A percentile compares a stretch with the other conserved stretches of the same genome.
These are phyloP conservation scores for Gibbula magus DNA, from an alignment of 2,888 invertebrate genomes.

Conservation along the genomic window DNA sequence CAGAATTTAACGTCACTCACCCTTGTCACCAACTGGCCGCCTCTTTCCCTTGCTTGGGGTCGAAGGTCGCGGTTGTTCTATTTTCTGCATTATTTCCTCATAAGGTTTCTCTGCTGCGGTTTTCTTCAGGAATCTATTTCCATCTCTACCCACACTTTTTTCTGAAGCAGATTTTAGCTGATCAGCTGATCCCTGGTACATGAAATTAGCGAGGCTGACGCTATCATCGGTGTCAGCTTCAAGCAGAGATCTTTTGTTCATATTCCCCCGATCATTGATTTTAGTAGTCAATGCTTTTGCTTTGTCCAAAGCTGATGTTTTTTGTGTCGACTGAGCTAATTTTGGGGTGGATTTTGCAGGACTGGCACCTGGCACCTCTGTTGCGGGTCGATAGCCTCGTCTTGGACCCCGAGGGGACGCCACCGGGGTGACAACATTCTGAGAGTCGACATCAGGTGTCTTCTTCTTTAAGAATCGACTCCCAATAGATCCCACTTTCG, in stretches of 20 bases:
- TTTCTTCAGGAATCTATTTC: constrained; percentile 42
- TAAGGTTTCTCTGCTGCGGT: constrained; percentile 29
- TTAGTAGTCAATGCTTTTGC: constrained; percentile 57
- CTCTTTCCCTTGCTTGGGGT: background rate
- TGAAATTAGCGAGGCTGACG: constrained; percentile 30
- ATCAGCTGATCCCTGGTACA: constrained; percentile 4
- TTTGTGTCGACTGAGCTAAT: constrained; percentile 37
- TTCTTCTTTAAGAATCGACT: constrained; percentile 66
- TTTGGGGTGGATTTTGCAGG: constrained; percentile 44
- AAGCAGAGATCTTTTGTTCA: constrained; percentile 37
- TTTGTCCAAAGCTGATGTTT: constrained; percentile 55
- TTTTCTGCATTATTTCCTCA: background rate
- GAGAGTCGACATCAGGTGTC: constrained; percentile 29
- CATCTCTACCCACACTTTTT: constrained; percentile 37
- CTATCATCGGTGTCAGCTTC: constrained; percentile 62
- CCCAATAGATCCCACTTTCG: constrained; percentile 40
- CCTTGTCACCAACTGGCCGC: background rate
- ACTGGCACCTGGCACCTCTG: constrained; percentile 44
- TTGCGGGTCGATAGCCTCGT: background rate
- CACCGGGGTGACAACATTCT: background rate
- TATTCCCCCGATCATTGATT: constrained; percentile 47
- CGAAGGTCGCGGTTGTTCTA: background rate
- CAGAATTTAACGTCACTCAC: too few species aligned
- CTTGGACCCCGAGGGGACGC: constrained; percentile 39
- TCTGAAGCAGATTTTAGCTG: constrained; percentile 37